These are phyloP conservation scores for Erinaceus europaeus DNA, from an alignment of 2,113 vertebrate genomes.

Conservation along the genomic window DNA sequence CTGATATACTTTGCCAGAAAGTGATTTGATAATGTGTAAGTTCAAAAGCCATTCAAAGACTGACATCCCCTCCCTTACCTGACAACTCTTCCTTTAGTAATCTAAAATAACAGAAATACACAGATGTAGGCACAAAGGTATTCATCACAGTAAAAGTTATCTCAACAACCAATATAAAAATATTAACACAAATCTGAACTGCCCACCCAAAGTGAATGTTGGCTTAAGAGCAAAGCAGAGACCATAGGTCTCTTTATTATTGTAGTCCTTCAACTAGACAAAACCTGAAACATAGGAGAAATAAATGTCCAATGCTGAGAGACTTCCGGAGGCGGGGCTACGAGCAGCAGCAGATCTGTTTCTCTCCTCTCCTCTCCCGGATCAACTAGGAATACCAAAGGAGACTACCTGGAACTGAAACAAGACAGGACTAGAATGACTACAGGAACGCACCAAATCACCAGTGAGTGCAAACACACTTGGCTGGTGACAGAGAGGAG, in stretches of 20 bases:
- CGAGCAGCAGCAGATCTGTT: no score
- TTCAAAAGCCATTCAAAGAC: neutral
- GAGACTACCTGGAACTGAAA: no score
- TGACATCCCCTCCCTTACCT: neutral
- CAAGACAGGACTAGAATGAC: no score
- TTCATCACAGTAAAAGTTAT: neutral
- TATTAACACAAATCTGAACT: constrained; percentile 2
- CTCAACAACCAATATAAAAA: neutral
- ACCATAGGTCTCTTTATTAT: neutral
- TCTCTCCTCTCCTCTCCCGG: no score
- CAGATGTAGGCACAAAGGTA: neutral
- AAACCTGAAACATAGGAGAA: neutral
- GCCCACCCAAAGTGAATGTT: neutral
- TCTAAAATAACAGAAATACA: neutral
- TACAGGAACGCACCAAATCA: no score
- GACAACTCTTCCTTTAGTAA: constrained; percentile 1
- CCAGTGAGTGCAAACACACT: no score
- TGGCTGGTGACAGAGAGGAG: no score
- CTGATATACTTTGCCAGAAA: neutral
- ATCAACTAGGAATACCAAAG: no score
- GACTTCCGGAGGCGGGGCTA: no score
- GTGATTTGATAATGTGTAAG: neutral
- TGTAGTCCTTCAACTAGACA: neutral
- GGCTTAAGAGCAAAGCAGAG: neutral
- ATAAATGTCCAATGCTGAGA: no score